A percentile compares a stretch with the other conserved stretches of the same genome.
Conservation (phyloP, 2,797 vertebrate species). For the Cercopithecus mitis region DNA sequence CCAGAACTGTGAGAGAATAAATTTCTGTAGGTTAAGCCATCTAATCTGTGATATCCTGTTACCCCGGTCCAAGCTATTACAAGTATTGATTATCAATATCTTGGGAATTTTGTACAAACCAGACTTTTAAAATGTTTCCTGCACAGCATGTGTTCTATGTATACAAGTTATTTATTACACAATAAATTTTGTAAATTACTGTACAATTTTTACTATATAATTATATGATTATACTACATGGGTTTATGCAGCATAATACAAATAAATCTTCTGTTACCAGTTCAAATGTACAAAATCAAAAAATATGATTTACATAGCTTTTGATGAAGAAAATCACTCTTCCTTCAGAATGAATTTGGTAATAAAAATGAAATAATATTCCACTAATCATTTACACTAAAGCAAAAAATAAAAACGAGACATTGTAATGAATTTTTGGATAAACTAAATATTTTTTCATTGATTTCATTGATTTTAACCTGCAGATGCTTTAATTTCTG, state of each 20-base stretch:
- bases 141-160: not conserved
- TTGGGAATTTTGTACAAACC: not conserved
- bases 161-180: not conserved
- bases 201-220: not conserved
- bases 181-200: not conserved
- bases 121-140: not conserved
- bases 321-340: not conserved
- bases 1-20: not conserved
- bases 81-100: not conserved
- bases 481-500: slow-evolving; percentile 9
- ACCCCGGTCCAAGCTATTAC: not conserved
- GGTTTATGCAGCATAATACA: not conserved
- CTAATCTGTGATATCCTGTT: not conserved
- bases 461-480: not conserved
- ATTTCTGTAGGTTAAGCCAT: not conserved
- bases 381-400: not conserved
- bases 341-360: not conserved
- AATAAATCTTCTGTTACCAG: not conserved
- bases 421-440: not conserved
- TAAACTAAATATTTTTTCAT: not conserved
- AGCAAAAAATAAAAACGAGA: not conserved
- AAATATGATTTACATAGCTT: not conserved
- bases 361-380: slow-evolving; percentile 6
- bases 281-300: slow-evolving; percentile 10
- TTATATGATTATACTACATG: not conserved